phyloP scores from a whole-genome alignment of 1,140 invertebrate species.

The Ctenoplectra terminalis region DNA sequence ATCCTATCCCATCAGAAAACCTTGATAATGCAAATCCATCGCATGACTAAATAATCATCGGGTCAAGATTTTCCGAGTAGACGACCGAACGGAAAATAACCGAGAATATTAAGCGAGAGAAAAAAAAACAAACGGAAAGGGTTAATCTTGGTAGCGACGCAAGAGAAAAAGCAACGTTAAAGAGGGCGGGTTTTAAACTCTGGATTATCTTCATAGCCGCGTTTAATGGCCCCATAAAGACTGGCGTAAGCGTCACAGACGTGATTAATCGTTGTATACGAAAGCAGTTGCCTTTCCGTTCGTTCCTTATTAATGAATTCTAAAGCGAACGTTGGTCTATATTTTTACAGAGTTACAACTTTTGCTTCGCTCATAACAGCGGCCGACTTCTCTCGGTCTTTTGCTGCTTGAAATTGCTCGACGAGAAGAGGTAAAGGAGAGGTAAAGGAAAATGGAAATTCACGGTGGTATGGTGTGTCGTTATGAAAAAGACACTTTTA shows the following conservation, averaged over 20 bases:
- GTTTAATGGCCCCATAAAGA: constrained; percentile 60
- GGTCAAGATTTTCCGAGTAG: background rate
- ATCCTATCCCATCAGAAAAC: background rate
- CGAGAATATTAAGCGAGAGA: background rate
- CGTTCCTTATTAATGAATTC: constrained; percentile 48
- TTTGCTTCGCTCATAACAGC: background rate
- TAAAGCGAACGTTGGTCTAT: constrained; percentile 19
- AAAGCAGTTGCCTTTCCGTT: constrained; percentile 21
- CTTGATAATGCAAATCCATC: constrained; percentile 37
- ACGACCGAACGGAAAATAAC: background rate
- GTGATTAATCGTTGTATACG: constrained; percentile 60
- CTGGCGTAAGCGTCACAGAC: constrained; percentile 37
- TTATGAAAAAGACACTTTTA: background rate
- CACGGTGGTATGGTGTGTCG: background rate
- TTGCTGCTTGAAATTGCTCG: background rate
- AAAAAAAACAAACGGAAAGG: background rate
- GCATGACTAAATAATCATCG: background rate
- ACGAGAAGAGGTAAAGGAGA: background rate
- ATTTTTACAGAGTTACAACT: constrained; percentile 46
- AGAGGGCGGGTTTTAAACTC: constrained; percentile 44
- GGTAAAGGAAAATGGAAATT: constrained; percentile 7
- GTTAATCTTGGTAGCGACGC: constrained; percentile 24
- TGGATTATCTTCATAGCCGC: constrained; percentile 50
- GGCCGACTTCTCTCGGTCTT: background rate
- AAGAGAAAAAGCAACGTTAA: constrained; percentile 29